A percentile compares a stretch with the other conserved stretches of the same genome.
Conservation (phyloP, 2,113 vertebrate species). For the Heterotilapia buettikoferi region DNA sequence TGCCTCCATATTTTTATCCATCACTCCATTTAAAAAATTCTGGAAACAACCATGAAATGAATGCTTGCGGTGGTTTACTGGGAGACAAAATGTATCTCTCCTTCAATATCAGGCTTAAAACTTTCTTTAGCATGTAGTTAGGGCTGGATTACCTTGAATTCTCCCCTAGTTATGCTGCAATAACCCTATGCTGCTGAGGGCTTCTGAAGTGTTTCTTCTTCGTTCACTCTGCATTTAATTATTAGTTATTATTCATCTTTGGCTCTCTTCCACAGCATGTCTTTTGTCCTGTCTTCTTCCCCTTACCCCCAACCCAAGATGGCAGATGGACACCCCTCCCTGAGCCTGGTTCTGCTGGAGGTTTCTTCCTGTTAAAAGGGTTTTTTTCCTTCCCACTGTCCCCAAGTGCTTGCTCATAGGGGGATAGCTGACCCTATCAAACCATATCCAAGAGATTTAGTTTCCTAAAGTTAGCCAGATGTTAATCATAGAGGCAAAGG, state of each 20-base stretch:
- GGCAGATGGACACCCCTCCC: rapidly evolving
- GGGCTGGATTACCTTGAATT: not conserved
- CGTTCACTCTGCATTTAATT: not conserved
- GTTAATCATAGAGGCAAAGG: not conserved
- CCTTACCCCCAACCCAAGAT: not conserved
- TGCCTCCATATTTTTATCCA: not conserved
- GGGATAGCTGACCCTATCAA: not conserved
- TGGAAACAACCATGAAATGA: not conserved
- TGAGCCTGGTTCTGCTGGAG: not conserved
- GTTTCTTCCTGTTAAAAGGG: not conserved
- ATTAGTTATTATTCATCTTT: not conserved
- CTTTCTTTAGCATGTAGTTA: not conserved
- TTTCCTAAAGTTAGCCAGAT: not conserved
- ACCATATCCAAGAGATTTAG: not conserved
- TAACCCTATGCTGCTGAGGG: not conserved
- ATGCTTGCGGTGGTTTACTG: not conserved
- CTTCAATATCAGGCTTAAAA: not conserved
- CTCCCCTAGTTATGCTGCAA: not conserved
- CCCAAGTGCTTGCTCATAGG: not conserved
- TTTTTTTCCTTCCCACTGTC: not conserved
- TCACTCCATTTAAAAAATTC: not conserved
- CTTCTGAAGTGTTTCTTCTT: not conserved
- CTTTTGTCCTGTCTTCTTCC: not conserved
- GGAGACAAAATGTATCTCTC: not conserved
- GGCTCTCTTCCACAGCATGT: not conserved